Percentiles rank a stretch among this genome's conserved stretches.
Conservation (phyloP, 2,888 invertebrate species). For the Apamea crenata region DNA sequence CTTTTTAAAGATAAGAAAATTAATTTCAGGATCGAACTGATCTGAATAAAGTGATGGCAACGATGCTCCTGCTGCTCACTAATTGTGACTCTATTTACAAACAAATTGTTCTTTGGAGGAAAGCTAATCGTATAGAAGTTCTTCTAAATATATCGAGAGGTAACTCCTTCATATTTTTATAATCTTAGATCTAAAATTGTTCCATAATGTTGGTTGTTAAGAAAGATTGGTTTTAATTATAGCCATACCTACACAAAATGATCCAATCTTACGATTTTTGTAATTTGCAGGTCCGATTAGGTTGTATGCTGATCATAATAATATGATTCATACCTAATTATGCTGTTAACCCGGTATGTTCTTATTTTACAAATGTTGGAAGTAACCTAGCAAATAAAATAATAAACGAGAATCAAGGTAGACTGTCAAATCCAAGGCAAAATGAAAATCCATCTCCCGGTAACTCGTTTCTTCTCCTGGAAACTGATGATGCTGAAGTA, state of each 20-base stretch:
- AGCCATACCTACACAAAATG: not conserved
- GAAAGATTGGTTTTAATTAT: not conserved
- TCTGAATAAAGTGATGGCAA: conserved; percentile 76
- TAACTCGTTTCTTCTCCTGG: no score
- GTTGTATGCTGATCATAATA: not conserved
- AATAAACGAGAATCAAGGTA: no score
- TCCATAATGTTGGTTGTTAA: not conserved
- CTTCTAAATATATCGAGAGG: conserved; percentile 65
- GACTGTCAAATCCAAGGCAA: no score
- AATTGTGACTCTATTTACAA: conserved; percentile 78
- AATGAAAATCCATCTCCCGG: no score
- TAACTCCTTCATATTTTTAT: conserved; percentile 21
- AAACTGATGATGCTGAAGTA: no score
- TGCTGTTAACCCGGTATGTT: no score
- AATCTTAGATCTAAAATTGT: conserved; percentile 12
- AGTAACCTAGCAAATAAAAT: no score
- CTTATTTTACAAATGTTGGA: no score
- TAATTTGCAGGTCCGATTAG: not conserved
- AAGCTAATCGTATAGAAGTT: conserved; percentile 72
- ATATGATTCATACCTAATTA: not conserved
- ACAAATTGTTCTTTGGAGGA: conserved; percentile 72
- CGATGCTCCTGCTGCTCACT: conserved; percentile 78
- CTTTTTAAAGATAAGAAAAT: conserved; percentile 22
- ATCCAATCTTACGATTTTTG: not conserved
- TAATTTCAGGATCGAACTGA: conserved; percentile 73